Evolutionary conservation across 2,113 vertebrate genomes (phyloP).

Genomic region (Spea bombifrons): DNA sequence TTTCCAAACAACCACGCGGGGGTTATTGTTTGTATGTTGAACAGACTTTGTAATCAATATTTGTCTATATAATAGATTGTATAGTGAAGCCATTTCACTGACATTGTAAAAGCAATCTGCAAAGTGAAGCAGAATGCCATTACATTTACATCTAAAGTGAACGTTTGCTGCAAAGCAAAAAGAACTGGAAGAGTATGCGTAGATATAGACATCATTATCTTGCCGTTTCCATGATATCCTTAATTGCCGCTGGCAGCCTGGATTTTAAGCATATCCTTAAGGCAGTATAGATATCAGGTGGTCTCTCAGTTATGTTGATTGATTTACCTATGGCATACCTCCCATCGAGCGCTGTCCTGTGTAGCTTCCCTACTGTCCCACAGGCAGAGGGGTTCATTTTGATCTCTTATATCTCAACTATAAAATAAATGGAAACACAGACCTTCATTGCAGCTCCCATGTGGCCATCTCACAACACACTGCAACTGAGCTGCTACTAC

Average conservation of each 20-base stretch:
- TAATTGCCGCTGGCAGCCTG: not conserved
- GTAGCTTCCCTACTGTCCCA: too few relatives aligned
- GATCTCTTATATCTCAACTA: too few relatives aligned
- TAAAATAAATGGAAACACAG: too few relatives aligned
- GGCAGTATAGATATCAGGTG: not conserved
- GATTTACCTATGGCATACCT: too few relatives aligned
- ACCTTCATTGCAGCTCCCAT: too few relatives aligned
- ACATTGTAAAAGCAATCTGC: conserved; percentile 7
- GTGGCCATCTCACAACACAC: too few relatives aligned
- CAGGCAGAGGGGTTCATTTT: too few relatives aligned
- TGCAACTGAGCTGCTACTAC: too few relatives aligned
- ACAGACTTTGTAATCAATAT: not conserved
- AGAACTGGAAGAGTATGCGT: not conserved
- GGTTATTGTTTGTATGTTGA: not conserved
- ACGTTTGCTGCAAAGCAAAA: not conserved
- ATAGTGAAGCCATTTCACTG: not conserved
- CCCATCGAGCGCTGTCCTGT: too few relatives aligned
- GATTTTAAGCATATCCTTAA: not conserved
- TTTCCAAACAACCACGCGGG: too few relatives aligned
- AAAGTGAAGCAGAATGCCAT: not conserved
- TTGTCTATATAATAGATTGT: conserved; percentile 6
- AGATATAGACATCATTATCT: not conserved
- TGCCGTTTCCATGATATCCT: not conserved
- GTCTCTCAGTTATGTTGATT: not conserved
- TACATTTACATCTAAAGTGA: not conserved